Evolutionary conservation across 2,888 invertebrate genomes (phyloP).

Genomic region (Thera obeliscata): DNA sequence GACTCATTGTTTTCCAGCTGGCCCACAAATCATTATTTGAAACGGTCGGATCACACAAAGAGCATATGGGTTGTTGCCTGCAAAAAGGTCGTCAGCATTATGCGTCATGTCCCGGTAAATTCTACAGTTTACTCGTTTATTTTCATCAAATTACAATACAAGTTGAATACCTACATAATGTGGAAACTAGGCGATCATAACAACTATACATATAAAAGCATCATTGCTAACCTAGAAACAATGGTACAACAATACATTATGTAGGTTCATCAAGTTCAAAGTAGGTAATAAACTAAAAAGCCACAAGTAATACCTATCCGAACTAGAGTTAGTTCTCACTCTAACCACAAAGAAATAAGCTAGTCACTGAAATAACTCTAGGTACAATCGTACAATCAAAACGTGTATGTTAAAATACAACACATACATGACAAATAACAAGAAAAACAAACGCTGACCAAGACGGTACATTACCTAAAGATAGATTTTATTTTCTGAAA

Average conservation of each 20-base stretch:
- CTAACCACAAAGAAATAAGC: neutral
- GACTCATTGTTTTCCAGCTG: conserved; percentile 68
- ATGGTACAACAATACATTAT: neutral
- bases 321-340: neutral
- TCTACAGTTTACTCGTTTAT: conserved; percentile 54
- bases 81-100: conserved; percentile 68
- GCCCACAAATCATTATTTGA: conserved; percentile 69
- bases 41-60: conserved; percentile 65
- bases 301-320: neutral
- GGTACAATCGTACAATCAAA: no score
- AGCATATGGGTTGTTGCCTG: conserved; percentile 59
- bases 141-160: conserved; percentile 50
- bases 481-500: no score
- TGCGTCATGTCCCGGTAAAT: conserved; percentile 70
- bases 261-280: neutral
- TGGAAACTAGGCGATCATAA: conserved; percentile 16
- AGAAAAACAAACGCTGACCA: no score
- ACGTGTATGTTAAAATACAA: no score
- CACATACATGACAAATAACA: no score
- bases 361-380: no score
- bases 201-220: conserved; percentile 3
- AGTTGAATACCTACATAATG: conserved; percentile 32
- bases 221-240: conserved; percentile 17
- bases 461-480: no score
- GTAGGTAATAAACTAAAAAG: neutral